These are phyloP conservation scores for Ahaetulla prasina DNA, from an alignment of 2,113 vertebrate species.

Conservation along the genomic window DNA sequence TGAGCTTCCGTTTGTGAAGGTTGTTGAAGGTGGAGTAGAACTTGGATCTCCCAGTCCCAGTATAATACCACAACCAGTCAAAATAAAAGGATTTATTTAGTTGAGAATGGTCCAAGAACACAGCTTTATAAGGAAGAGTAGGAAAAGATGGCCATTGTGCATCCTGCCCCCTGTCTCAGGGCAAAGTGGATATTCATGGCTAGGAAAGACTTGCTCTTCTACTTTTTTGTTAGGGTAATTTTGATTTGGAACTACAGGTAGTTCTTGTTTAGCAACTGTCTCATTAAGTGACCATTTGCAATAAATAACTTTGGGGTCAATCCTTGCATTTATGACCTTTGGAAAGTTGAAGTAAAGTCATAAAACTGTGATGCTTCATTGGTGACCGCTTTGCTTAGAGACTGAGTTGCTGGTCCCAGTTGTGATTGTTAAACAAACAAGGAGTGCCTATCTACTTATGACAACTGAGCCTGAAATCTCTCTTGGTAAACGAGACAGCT, in stretches of 20 bases:
- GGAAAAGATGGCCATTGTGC: not conserved
- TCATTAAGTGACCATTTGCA: not conserved
- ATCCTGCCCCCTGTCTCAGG: not conserved
- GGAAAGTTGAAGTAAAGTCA: not conserved
- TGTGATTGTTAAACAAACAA: not conserved
- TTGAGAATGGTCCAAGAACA: not conserved
- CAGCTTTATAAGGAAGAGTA: not conserved
- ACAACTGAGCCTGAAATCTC: no score
- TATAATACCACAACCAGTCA: not conserved
- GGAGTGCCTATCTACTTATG: not conserved
- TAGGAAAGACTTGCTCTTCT: not conserved
- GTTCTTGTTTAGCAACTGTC: not conserved
- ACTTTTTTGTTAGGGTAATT: not conserved
- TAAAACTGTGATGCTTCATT: not conserved
- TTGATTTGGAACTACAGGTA: not conserved
- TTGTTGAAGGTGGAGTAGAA: not conserved
- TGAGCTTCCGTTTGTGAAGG: not conserved
- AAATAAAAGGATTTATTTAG: not conserved
- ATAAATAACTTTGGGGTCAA: not conserved
- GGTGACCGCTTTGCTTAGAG: not conserved
- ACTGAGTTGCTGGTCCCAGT: not conserved
- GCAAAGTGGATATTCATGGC: not conserved
- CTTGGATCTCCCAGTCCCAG: not conserved
- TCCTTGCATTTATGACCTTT: not conserved
- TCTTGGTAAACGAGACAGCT: no score